Base-by-base conservation (phyloP, 2,888 invertebrate genomes). In the Chelonus formosanus region DNA sequence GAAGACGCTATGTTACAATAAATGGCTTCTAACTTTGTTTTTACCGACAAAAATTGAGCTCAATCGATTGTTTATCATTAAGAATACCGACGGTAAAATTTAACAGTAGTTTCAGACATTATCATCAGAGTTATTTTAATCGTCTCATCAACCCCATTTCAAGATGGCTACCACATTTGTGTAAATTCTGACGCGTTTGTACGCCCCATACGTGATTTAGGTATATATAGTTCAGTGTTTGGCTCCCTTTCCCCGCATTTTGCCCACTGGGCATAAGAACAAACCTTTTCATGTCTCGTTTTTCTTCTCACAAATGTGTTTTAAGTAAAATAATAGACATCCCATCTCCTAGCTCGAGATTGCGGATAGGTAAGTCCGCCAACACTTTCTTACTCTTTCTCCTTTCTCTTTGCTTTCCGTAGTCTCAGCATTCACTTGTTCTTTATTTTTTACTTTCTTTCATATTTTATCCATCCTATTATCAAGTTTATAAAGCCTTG, bases 121-220 rank as follows among this genome's bases (percentile, higher is more conserved):
- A n/a, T 5, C 43, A 40, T 20, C 32, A 32, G 44, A 31, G 44
- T 20, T 34, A 7, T n/a, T 43, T 20, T 5, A 3, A 10, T 40
- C 44, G 20, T 32, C 45, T 7, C 61, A 52, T 53, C 45, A 57
- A 57, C 58, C 56, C 55, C 58, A 56, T 54, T 64, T 58, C 66
- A 71, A 71, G 65, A 71, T 71, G 71, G 71, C 68, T 65, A 65
- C 65, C 65, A 68, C 62, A 68, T 63, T 54, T 63, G 68, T 71
- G 67, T 65, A 70, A 71, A 67, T 70, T 64, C 56, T 63, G 70
- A 71, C 71, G 71, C 71, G 71, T 63, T 70, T 63, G 71, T 61
- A 61, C 67, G 58, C 65, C 31, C 68, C 64, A 67, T 68, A 71
- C 64, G 71, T 63, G 57, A 52, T 65, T 65, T 53, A 20, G 44